Base-by-base conservation (phyloP, 1,140 invertebrate species). In the Lepidotrigona ventralis region DNA sequence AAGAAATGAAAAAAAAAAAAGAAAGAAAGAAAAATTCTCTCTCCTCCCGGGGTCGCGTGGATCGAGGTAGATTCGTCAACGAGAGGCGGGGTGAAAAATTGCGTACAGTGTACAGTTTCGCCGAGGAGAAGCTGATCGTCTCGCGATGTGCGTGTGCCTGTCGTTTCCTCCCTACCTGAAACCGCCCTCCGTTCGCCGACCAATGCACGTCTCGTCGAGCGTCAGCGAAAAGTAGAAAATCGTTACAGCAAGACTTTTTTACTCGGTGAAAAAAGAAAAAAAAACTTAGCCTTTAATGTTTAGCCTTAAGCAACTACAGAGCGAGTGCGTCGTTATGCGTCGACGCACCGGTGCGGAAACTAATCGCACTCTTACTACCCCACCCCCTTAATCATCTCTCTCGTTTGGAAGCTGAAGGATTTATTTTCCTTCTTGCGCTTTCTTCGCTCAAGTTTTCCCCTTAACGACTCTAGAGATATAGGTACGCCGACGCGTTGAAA, bases 231-330 rank as follows among this genome's bases (percentile, higher is more conserved):
- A 19, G 19, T 33, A 12, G 64, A 33, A 29, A 21, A 29, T 29
- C 64, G 29, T 66, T 29, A 33, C 64, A 29, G 64, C 64, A 17
- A 88, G 85, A 85, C 85, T 66, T 66, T 66, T 83, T 66, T 83
- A 87, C 89, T 87, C n/a, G 60, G 80, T 76, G 71, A 89, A 89
- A 88, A 6, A 3, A 54, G 2, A 54, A 17, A 54, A 14, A 54
- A 54, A 54, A 54, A 54, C 79, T 84, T 90, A 89, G 68, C 15
- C 21, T 71, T 84, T 81, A 85, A 87, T 77, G 77, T 68, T 89
- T 88, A 91, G 76, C 56, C 89, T 90, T 90, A 90, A 66, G 63
- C 74, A 88, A 82, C 86, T 84, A 86, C 84, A 81, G 86, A 89
- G 88, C 89, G 85, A 91, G 84, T 80, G 85, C 87, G 87, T 71